Percentiles rank a stretch among this genome's conserved stretches.
phyloP scores from a whole-genome alignment of 2,797 vertebrate genomes.

The Rhabdophis nuchalis region DNA sequence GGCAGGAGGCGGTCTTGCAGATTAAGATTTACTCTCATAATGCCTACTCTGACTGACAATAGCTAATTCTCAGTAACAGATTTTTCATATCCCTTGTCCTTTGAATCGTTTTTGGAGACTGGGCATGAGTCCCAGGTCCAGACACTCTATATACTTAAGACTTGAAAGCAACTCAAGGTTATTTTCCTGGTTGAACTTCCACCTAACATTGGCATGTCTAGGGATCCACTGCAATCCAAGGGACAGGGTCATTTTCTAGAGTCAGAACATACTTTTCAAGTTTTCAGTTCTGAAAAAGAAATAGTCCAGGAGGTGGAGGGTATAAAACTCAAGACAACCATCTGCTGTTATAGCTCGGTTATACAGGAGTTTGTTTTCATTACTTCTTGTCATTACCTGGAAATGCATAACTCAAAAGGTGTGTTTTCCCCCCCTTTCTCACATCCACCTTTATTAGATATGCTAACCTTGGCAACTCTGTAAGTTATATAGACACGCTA shows the following conservation, averaged over 20 bases:
- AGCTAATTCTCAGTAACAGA: background rate
- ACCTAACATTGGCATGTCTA: background rate
- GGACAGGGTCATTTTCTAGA: background rate
- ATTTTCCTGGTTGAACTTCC: background rate
- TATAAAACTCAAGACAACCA: background rate
- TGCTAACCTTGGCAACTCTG: background rate
- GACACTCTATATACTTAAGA: background rate
- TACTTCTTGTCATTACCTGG: background rate
- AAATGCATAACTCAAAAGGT: background rate
- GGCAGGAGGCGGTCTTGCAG: no score
- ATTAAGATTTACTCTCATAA: background rate
- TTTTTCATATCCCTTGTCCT: background rate
- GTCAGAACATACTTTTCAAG: background rate
- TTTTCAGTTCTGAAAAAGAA: background rate
- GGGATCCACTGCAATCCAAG: background rate
- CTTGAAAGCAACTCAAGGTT: background rate
- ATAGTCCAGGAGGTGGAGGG: background rate
- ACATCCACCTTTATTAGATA: background rate
- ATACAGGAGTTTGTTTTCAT: background rate
- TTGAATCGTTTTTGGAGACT: background rate
- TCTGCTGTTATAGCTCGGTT: background rate
- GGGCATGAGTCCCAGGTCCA: no score
- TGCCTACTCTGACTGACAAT: background rate
- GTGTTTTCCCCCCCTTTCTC: background rate
- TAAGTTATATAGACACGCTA: background rate